Base-by-base conservation (phyloP, 2,888 invertebrate species). In the Arctia plantaginis region DNA sequence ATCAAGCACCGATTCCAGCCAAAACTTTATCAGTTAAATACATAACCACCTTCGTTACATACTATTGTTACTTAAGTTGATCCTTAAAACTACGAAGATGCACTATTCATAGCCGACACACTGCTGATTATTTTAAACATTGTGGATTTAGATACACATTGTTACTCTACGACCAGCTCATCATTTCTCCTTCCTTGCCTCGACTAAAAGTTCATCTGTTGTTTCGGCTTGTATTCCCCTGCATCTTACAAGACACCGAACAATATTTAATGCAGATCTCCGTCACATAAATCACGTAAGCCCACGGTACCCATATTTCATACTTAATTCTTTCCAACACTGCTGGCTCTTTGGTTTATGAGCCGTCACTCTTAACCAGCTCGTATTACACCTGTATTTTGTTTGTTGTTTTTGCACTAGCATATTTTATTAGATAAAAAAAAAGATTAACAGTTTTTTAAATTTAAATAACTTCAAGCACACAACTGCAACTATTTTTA, bases 261-360 rank as follows among this genome's bases (percentile, higher is more conserved):
- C 89, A 89, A 88, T 90, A 89, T 90, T 90, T 90, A 90, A 86
- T 89, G 87, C 87, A 89, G 90, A 91, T 93, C 89, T 92, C 90
- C 88, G 91, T 84, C 89, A 85, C 92, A 93, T 96, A 96, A 96
- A 96, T 96, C 95, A 95, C 85, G 86, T 90, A 90, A 91, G 91
- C 93, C 93, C 88, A 88, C 89, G 93, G 91, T 90, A 90, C 92
- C 93, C 93, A 95, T 96, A 95, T 95, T 95, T 96, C 94, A 95
- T 95, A 94, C 91, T 96, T 95, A 96, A 95, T 95, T 95, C 95
- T 95, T 95, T 94, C 90, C 89, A 88, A 90, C 87, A 86, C 84
- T 88, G 88, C 88, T 89, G 82, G 87, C 85, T 87, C 82, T 84
- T 87, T 92, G 83, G 87, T 94, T 93, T 92, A 93, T 90, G 92